Base-by-base conservation (phyloP, 2,797 vertebrate genomes). In the Artibeus lituratus region DNA sequence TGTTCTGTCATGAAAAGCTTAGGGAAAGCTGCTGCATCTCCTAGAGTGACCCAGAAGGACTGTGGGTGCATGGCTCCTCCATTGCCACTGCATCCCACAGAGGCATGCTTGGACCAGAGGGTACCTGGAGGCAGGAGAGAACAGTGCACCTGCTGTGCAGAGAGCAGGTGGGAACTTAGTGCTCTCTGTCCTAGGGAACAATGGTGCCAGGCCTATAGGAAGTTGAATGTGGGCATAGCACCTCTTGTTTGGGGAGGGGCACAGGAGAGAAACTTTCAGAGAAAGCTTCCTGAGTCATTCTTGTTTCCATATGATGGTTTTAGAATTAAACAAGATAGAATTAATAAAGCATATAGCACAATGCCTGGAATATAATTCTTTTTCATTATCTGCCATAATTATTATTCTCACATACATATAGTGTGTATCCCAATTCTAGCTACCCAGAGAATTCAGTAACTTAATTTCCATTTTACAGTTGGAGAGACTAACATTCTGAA, bases 41-140 rank as follows among this genome's bases (percentile, higher is more conserved):
- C 10, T 16, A 10, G 32, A 10, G 3, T 19, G 39, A 5, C 7
- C 51, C 4, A 4, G 35, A 1, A 1, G 15, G 24, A 7, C 4
- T 18, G 3, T 2, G 7, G 29, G 18, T 0, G 2, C 4, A 1
- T 14, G 2, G 3, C 14, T 35, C 29, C 72, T 73, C 16, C 0
- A 2, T 21, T 51, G 24, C 53, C 49, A 29, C 0, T 2, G n/a
- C 0, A 2, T 19, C 47, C 44, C 3, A 4, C 3, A 9, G 59
- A 39, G 22, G 3, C 6, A 3, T 44, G 29, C 44, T 29, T 26
- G 24, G 1, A 3, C 10, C 24, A 9, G 59, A 55, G 59, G 35
- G 57, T 5, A 32, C 0, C 32, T 16, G 21, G 19, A 32, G 42
- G 59, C 1, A 3, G 6, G 24, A 14, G 21, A 57, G 19, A 21